phyloP scores from a whole-genome alignment of 2,888 invertebrate genomes.

The Zygothrica quintamaculata region DNA sequence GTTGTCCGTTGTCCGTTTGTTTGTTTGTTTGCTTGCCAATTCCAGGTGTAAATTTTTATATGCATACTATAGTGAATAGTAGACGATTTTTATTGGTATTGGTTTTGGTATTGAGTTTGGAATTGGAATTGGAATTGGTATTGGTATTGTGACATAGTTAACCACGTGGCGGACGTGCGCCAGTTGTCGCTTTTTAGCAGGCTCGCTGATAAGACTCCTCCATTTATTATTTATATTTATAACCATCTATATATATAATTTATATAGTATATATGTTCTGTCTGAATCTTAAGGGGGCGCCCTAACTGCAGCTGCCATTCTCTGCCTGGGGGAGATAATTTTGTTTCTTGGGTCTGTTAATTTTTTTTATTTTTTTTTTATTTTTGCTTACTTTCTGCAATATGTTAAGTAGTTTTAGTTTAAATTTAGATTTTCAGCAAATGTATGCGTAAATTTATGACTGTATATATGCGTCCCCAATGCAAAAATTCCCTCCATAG shows the following conservation, averaged over 20 bases:
- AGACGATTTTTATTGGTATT: slow-evolving; percentile 15
- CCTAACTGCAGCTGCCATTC: slow-evolving; percentile 53
- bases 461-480: slow-evolving; percentile 25
- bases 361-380: too few species aligned
- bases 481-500: slow-evolving; percentile 35
- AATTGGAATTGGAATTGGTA: background rate
- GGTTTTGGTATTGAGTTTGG: slow-evolving; percentile 4
- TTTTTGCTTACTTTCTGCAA: too few species aligned
- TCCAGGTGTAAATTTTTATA: slow-evolving; percentile 81
- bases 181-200: slow-evolving; percentile 56
- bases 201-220: slow-evolving; percentile 53
- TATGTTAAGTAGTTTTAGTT: slow-evolving; percentile 45
- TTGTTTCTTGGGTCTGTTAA: slow-evolving; percentile 5
- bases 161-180: slow-evolving; percentile 77
- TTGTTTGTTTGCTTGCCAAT: slow-evolving; percentile 66
- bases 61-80: slow-evolving; percentile 17
- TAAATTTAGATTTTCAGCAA: slow-evolving; percentile 65
- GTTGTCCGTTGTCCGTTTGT: too few species aligned
- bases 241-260: slow-evolving; percentile 2
- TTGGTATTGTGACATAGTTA: slow-evolving; percentile 27
- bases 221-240: slow-evolving; percentile 12
- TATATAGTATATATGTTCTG: slow-evolving; percentile 37
- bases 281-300: slow-evolving; percentile 28
- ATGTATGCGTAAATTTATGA: slow-evolving; percentile 27
- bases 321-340: slow-evolving; percentile 62